Evolutionary conservation across 2,888 invertebrate species (phyloP), one percentile per base, ranked within the genome.

Genomic region (Adelognathus sp.): DNA sequence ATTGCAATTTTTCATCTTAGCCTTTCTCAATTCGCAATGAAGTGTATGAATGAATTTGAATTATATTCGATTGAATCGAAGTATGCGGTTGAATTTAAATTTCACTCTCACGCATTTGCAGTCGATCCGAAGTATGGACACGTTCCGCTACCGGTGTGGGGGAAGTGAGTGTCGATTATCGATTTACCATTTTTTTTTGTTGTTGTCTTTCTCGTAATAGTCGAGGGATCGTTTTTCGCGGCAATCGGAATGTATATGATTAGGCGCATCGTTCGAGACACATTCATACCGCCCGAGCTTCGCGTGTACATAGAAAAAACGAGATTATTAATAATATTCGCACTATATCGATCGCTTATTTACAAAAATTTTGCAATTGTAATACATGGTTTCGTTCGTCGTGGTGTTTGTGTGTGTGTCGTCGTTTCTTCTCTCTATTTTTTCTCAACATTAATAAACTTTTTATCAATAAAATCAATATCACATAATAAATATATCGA

Each of bases 381-480:
- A n/a, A 61, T 60, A 67, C 29, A 27, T 52, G 52, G 18, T 39
- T 3, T 31, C 50, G 33, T 46, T 31, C 9, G 50, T 36, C 52
- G 18, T 39, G 7, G 44, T 60, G 33, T 46, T 31, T 16, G 50
- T 36, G 9, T 36, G 0, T 3, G 52, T 52, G 50, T 50, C 21
- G 46, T 21, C 27, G n/a, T 27, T 24, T 29, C n/a, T 52, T 27
- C 27, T 24, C 5, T 29, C 27, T 24, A 11, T n/a, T 52, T 60
- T 18, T 21, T 18, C 14, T 44, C 18, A 81, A 81, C 80, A 76
- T 80, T 79, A 79, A 82, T 82, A 80, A 80, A 82, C 41, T 69
- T 79, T 72, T 71, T 50, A 16, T 76, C 69, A 73, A 75, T 81
- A 83, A 83, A 80, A 79, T 82, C 70, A 81, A 81, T 82, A 75